A percentile compares a stretch with the other conserved stretches of the same genome.
Conservation (phyloP, 2,113 vertebrate genomes). For the Polypterus bichir region DNA sequence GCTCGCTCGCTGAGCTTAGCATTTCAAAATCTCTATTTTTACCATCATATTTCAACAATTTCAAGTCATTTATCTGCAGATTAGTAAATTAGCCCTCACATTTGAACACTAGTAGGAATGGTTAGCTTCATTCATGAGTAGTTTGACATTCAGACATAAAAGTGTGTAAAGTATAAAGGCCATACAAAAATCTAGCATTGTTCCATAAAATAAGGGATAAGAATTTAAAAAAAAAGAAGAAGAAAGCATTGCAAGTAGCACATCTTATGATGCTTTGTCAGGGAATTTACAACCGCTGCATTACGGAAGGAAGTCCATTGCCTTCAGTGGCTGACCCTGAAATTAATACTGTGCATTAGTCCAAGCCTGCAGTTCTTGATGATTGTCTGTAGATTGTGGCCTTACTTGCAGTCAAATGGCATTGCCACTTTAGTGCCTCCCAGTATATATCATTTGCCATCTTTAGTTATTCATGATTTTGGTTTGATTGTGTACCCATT, state of each 20-base stretch:
- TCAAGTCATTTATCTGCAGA: conserved; percentile 38
- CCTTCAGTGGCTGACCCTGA: conserved; percentile 33
- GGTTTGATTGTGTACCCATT: conserved; percentile 29
- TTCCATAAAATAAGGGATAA: conserved; percentile 30
- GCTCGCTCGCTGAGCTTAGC: not conserved
- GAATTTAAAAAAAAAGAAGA: conserved; percentile 19
- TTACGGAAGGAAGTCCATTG: conserved; percentile 34
- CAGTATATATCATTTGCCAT: not conserved
- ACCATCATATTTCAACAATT: conserved; percentile 32
- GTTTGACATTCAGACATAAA: conserved; percentile 32
- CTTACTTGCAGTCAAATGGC: conserved; percentile 1
- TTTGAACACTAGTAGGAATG: conserved; percentile 48
- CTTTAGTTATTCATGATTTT: conserved; percentile 22
- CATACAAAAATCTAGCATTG: conserved; percentile 65
- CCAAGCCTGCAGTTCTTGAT: conserved; percentile 23
- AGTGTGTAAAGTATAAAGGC: conserved; percentile 43
- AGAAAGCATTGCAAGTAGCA: conserved; percentile 37
- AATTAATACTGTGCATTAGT: conserved; percentile 32
- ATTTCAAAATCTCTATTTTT: conserved; percentile 42
- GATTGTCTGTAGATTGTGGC: conserved; percentile 9
- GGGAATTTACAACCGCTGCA: conserved; percentile 28
- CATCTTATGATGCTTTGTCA: conserved; percentile 34
- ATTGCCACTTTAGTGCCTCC: not conserved
- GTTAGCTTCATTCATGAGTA: conserved; percentile 32
- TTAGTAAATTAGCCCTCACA: conserved; percentile 62